These are phyloP conservation scores for Myzus persicae DNA, from an alignment of 1,140 invertebrate genomes.

Conservation along the genomic window DNA sequence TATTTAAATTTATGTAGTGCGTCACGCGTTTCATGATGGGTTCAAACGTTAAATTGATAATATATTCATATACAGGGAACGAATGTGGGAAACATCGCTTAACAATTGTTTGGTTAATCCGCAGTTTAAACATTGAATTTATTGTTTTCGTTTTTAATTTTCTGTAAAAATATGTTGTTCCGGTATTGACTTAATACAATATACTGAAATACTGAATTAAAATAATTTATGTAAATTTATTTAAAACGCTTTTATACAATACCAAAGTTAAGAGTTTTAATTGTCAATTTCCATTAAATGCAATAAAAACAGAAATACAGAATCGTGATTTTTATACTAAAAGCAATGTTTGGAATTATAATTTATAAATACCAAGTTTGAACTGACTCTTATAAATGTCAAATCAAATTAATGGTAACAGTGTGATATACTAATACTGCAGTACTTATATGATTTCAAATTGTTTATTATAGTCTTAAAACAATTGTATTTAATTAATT, in stretches of 20 bases:
- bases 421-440: no score
- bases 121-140: no score
- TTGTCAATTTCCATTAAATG: not conserved
- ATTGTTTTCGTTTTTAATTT: no score
- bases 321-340: not conserved
- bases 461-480: not conserved
- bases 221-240: constrained; percentile 11
- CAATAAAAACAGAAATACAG: not conserved
- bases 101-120: no score
- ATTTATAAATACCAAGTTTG: not conserved
- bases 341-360: not conserved
- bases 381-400: not conserved
- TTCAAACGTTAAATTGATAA: no score
- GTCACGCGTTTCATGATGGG: no score
- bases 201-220: no score
- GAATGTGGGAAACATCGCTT: no score
- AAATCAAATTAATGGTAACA: not conserved
- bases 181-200: no score
- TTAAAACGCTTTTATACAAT: not conserved
- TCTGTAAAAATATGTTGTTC: no score
- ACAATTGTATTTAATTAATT: not conserved
- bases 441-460: not conserved
- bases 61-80: no score
- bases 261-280: not conserved
- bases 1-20: no score